Evolutionary conservation across 2,113 vertebrate genomes (phyloP).

Genomic region (Grantiella picta): DNA sequence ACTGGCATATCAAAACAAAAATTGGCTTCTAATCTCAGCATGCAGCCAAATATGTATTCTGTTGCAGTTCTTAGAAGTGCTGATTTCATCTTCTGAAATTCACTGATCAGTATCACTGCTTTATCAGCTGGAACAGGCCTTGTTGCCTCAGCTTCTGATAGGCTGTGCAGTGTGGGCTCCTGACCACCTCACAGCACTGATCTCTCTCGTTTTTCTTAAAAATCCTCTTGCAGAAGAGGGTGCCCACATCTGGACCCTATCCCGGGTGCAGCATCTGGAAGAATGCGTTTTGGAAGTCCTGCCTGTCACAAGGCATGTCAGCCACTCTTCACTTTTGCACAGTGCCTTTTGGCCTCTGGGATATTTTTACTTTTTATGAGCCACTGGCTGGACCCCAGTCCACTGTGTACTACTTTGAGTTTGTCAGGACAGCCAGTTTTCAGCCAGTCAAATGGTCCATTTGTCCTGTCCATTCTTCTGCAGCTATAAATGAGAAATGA

Average conservation of each 20-base stretch:
- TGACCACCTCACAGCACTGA: background rate
- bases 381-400: background rate
- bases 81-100: background rate
- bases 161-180: background rate
- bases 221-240: background rate
- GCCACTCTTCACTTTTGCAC: background rate
- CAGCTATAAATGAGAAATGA: background rate
- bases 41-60: background rate
- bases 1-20: background rate
- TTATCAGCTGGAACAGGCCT: background rate
- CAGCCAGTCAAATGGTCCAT: background rate
- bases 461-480: background rate
- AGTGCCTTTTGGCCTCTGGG: background rate
- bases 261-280: background rate
- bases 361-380: background rate
- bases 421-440: background rate
- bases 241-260: background rate
- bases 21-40: background rate
- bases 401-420: background rate
- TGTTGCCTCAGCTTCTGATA: fast-evolving
- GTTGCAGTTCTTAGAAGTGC: background rate
- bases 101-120: background rate
- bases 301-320: background rate
- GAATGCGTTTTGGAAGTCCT: background rate
- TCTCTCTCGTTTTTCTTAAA: background rate